Base-by-base conservation (phyloP, 2,888 invertebrate genomes). In the Cantharis rufa region DNA sequence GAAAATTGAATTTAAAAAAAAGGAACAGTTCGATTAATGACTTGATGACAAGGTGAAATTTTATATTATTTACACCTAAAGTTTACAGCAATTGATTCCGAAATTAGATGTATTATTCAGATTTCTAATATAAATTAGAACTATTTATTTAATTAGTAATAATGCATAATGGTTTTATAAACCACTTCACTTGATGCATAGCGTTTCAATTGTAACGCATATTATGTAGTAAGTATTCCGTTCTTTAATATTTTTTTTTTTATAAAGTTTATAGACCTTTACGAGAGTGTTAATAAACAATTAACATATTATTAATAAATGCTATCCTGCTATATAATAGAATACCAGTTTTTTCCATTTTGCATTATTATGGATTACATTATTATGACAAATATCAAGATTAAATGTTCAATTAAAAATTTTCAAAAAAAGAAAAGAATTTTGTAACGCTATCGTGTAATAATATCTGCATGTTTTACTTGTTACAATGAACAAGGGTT, bases 261-360 rank as follows among this genome's bases (percentile, higher is more conserved):
- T 48, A n/a, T 74, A 68, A 74, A 75, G 75, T 78, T 78, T 78
- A 69, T 78, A 75, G 75, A 78, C 78, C 78, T 72, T 74, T 69
- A 70, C 71, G 75, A 71, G 68, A 68, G 71, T 68, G 68, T 68
- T 75, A 72, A 69, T 70, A 73, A 73, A 10, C 4, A n/a, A 48
- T 48, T 48, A n/a, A 48, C n/a, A n/a, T 5, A n/a, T 48, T 48
- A 48, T 48, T 48, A n/a, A 48, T n/a, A 7, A 48, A 48, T 48
- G 11, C 32, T 13, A 13, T 32, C 10, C 27, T 32, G 11, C 13
- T 32, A 3, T 13, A 21, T 24, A 32, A 13, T 4, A 13, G 0
- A 32, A 32, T 32, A 3, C 7, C 7, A 24, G 21, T 24, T 24
- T 24, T 24, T 24, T 24, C 5, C n/a, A 48, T 48, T n/a, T 48